phyloP scores from a whole-genome alignment of 2,888 invertebrate genomes.

The Drosophila meridiana region DNA sequence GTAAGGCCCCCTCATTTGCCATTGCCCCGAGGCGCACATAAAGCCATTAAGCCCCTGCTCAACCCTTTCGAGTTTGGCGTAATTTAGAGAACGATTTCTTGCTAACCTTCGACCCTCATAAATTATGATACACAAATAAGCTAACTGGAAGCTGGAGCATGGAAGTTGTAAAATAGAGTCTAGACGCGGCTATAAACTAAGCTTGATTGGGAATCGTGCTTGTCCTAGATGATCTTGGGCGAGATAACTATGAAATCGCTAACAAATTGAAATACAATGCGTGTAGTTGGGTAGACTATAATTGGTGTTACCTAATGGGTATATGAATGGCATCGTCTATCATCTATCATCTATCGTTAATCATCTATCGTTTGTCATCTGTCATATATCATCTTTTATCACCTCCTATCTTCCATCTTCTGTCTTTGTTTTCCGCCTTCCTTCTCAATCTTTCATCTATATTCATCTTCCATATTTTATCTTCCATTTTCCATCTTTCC shows the following conservation, averaged over 20 bases:
- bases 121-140: slow-evolving; percentile 61
- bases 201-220: slow-evolving; percentile 29
- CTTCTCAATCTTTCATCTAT: not conserved
- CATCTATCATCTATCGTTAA: not conserved
- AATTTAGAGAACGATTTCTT: slow-evolving; percentile 60
- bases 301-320: slow-evolving; percentile 30
- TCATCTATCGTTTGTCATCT: not conserved
- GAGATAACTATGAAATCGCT: slow-evolving; percentile 43
- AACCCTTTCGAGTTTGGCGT: slow-evolving; percentile 66
- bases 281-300: slow-evolving; percentile 30
- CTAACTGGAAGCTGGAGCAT: not conserved
- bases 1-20: slow-evolving; percentile 63
- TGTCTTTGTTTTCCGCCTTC: no score
- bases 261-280: slow-evolving; percentile 4
- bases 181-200: slow-evolving; percentile 33
- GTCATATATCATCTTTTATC: not conserved
- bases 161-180: slow-evolving; percentile 33
- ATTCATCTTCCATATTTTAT: not conserved
- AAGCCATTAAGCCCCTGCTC: slow-evolving; percentile 67
- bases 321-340: not conserved
- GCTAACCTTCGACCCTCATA: slow-evolving; percentile 65
- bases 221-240: slow-evolving; percentile 21
- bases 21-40: slow-evolving; percentile 72
- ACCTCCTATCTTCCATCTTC: not conserved
- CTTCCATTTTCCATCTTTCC: no score